phyloP scores from a whole-genome alignment of 2,113 vertebrate species.

The Ploceus nigricollis region DNA sequence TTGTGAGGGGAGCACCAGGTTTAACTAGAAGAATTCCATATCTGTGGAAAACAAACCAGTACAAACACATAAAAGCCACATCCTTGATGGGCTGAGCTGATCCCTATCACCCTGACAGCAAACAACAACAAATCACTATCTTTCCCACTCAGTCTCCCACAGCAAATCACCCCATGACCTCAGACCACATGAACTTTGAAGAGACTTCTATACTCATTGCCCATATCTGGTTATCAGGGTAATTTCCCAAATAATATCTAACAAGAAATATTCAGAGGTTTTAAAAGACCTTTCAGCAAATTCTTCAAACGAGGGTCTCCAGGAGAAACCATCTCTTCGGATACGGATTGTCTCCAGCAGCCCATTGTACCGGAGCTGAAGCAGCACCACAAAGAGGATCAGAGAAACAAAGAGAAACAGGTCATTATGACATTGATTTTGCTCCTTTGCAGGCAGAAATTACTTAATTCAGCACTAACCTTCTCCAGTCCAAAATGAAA shows the following conservation, averaged over 20 bases:
- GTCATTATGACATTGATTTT: background rate
- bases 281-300: slow-evolving; percentile 72
- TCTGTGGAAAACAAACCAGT: slow-evolving; percentile 49
- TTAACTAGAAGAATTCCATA: slow-evolving; percentile 73
- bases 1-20: slow-evolving; percentile 55
- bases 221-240: background rate
- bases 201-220: background rate
- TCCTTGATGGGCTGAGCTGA: background rate
- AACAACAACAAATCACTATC: background rate
- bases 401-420: background rate
- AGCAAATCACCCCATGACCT: background rate
- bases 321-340: slow-evolving; percentile 77
- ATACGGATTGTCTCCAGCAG: slow-evolving; percentile 78
- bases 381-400: background rate
- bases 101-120: background rate
- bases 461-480: background rate
- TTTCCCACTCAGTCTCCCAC: background rate
- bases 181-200: background rate
- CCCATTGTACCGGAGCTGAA: slow-evolving; percentile 76
- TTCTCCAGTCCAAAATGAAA: background rate
- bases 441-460: background rate
- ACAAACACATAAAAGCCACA: background rate
- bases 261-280: background rate
- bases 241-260: background rate
- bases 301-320: slow-evolving; percentile 76